phyloP scores from a whole-genome alignment of 2,113 vertebrate species.

The Phyllostomus discolor region DNA sequence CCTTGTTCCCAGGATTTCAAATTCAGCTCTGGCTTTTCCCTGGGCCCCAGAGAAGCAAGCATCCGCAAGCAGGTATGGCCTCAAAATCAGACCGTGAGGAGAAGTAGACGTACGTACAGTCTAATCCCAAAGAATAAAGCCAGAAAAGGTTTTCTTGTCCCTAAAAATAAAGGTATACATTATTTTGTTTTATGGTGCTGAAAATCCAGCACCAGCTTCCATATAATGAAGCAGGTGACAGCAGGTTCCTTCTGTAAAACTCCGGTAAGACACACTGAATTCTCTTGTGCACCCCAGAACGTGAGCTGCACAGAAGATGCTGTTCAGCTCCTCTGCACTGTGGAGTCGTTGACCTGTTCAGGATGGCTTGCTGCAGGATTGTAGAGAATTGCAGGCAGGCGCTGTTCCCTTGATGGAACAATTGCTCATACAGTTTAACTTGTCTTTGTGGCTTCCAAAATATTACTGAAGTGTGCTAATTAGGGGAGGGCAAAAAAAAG shows the following conservation, averaged over 20 bases:
- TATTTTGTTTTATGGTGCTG: slow-evolving; percentile 21
- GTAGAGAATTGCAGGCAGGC: background rate
- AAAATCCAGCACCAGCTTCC: background rate
- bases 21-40: background rate
- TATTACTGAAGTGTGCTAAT: background rate
- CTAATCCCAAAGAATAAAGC: background rate
- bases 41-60: background rate
- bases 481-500: background rate
- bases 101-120: background rate
- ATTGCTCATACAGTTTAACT: background rate
- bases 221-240: background rate
- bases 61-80: background rate
- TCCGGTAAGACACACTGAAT: slow-evolving; percentile 50
- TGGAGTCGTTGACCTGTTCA: slow-evolving; percentile 41
- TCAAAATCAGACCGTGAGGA: background rate
- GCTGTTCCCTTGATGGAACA: slow-evolving; percentile 8
- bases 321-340: background rate
- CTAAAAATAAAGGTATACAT: background rate
- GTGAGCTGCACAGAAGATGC: background rate
- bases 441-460: background rate
- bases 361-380: slow-evolving; percentile 7
- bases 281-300: slow-evolving; percentile 40
- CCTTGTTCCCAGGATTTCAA: background rate
- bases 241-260: slow-evolving; percentile 45
- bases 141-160: background rate